Base-by-base conservation (phyloP, 2,888 invertebrate genomes). In the Noctua janthe region DNA sequence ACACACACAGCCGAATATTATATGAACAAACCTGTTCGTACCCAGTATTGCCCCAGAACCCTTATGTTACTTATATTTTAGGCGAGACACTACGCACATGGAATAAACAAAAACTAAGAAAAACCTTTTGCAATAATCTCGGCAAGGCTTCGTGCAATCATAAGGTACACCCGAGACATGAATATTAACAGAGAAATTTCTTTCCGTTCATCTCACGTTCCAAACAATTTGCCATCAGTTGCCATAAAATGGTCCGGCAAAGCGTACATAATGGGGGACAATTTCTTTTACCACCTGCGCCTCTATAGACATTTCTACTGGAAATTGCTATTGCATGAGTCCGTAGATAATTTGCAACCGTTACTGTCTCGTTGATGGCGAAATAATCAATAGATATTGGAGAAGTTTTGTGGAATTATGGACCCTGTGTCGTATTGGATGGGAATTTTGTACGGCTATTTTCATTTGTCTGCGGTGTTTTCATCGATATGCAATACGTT, bases 211-310 rank as follows among this genome's bases (percentile, higher is more conserved):
- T 89, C 89, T 92, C 91, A 91, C 91, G 91, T 93, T 94, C 93
- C 93, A 91, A 93, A 93, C 94, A 94, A 94, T 95, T 94, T 92
- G 91, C 94, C 94, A 95, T 95, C 93, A 94, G 92, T 94, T 92
- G 93, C 93, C 94, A 95, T 94, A 94, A 94, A 96, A 95, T 94
- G 93, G 94, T 93, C 93, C 94, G 92, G 92, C 92, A 93, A 91
- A 92, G 93, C 94, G 93, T 91, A 93, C 91, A 92, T 95, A 95
- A 96, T 95, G 93, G 95, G 91, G 91, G 93, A 94, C 95, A 94
- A 95, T 95, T 95, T 94, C 94, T 94, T 94, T 92, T 90, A 92
- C 93, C 96, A 96, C 95, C 96, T 96, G 96, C 92, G 94, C 91
- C 94, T 74, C 83, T 87, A 88, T 91, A 88, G 88, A 85, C 77